phyloP scores from a whole-genome alignment of 1,140 invertebrate genomes.

The Drosophila ironensis region DNA sequence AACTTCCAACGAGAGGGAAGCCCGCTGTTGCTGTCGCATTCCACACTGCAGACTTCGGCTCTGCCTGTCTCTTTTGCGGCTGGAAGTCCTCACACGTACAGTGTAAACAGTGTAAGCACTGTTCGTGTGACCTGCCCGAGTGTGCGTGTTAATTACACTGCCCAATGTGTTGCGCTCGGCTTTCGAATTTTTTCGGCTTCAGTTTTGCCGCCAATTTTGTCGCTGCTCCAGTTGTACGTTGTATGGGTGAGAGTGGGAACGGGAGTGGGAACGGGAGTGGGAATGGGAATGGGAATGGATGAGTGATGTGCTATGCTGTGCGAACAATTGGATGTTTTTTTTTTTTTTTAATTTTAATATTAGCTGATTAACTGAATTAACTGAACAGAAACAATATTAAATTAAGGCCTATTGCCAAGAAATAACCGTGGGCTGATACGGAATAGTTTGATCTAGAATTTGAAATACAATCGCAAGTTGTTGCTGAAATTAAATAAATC shows the following conservation, averaged over 20 bases:
- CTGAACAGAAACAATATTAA: too few relatives aligned
- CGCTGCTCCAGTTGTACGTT: slow-evolving; percentile 22
- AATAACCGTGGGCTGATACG: too few relatives aligned
- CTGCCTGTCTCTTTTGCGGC: slow-evolving; percentile 4
- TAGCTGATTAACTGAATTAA: too few relatives aligned
- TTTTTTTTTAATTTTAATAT: too few relatives aligned
- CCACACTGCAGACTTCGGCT: background rate
- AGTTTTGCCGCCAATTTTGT: slow-evolving; percentile 73
- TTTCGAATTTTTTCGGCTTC: slow-evolving; percentile 47
- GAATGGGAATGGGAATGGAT: too few relatives aligned
- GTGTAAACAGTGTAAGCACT: slow-evolving; percentile 54
- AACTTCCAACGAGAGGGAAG: slow-evolving; percentile 66
- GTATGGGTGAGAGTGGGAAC: too few relatives aligned
- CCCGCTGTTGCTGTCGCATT: slow-evolving; percentile 17
- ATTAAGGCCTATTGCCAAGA: too few relatives aligned
- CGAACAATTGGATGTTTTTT: slow-evolving; percentile 12
- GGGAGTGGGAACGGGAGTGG: too few relatives aligned
- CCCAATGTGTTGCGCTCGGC: slow-evolving; percentile 21
- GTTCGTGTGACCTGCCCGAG: slow-evolving; percentile 38
- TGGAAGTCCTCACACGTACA: slow-evolving; percentile 62
- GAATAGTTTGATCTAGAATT: too few relatives aligned
- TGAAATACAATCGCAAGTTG: too few relatives aligned
- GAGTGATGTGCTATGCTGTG: slow-evolving; percentile 11
- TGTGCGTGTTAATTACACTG: slow-evolving; percentile 51
- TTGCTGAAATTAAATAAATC: too few relatives aligned